A percentile compares a stretch with the other conserved stretches of the same genome.
Conservation (phyloP, 2,797 vertebrate genomes). For the Cygnus olor region DNA sequence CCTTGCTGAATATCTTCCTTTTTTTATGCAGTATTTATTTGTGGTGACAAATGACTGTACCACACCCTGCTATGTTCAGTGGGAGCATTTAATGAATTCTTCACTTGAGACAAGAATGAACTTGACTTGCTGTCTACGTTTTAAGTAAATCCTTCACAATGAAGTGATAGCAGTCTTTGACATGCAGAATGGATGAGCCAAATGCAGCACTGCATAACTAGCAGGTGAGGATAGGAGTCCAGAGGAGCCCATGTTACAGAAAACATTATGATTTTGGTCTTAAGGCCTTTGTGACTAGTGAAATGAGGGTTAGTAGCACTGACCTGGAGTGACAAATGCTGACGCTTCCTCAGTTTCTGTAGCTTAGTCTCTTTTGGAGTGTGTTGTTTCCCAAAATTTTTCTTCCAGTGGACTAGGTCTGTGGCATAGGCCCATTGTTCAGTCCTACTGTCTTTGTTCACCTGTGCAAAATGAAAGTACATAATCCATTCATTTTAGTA, state of each 20-base stretch:
- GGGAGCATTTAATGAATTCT: slow-evolving; percentile 38
- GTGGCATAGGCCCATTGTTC: background rate
- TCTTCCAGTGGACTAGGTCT: background rate
- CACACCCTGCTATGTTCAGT: slow-evolving; percentile 53
- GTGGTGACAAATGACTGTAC: slow-evolving; percentile 56
- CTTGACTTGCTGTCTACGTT: slow-evolving; percentile 48
- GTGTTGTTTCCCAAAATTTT: background rate
- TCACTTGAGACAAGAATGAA: slow-evolving; percentile 61
- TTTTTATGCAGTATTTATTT: slow-evolving; percentile 59
- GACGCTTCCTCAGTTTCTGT: background rate
- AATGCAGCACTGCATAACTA: background rate
- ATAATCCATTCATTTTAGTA: background rate
- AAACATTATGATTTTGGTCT: background rate
- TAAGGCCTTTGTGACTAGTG: background rate
- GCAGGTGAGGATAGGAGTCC: background rate
- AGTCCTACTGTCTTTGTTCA: background rate
- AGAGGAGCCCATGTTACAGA: background rate
- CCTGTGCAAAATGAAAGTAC: background rate
- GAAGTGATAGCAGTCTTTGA: background rate
- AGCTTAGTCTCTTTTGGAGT: background rate
- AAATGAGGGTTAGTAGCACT: background rate
- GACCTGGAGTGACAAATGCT: background rate
- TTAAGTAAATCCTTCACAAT: background rate
- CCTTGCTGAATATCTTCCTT: slow-evolving; percentile 8
- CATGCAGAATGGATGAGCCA: background rate